These are phyloP conservation scores for Lontra canadensis DNA, from an alignment of 2,113 vertebrate species.

Conservation along the genomic window DNA sequence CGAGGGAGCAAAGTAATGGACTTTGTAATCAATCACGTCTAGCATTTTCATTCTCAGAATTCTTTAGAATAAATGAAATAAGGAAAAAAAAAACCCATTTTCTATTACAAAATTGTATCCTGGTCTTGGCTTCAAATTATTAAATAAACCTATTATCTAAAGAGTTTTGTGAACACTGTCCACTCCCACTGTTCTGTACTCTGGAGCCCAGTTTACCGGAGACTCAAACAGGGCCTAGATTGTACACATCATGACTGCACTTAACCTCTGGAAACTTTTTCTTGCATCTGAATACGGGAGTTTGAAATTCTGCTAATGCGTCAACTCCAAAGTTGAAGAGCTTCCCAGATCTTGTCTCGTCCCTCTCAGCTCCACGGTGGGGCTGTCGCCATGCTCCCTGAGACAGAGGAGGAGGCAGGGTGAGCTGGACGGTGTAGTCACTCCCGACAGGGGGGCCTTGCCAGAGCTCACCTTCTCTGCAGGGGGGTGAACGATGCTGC, in stretches of 20 bases:
- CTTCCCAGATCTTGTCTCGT: background rate
- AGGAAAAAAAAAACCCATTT: background rate
- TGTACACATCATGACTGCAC: fast-evolving
- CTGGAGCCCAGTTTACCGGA: background rate
- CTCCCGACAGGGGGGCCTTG: background rate
- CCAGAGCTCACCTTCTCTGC: background rate
- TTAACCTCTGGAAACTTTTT: background rate
- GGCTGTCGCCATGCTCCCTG: background rate
- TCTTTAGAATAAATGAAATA: background rate
- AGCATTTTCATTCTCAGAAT: background rate
- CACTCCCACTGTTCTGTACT: fast-evolving
- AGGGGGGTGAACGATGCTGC: background rate
- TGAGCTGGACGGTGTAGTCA: background rate
- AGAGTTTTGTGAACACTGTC: background rate
- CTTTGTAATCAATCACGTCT: background rate
- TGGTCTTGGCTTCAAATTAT: background rate
- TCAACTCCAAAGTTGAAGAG: background rate
- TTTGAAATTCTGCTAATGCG: background rate
- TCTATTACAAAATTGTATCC: background rate
- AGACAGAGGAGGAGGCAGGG: too few relatives aligned
- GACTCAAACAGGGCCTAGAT: background rate
- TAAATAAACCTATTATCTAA: background rate
- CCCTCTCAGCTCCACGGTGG: background rate
- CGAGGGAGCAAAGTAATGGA: background rate
- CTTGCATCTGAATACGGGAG: background rate